Evolutionary conservation across 1,140 invertebrate genomes (phyloP).

Genomic region (Sinonovacula constricta): DNA sequence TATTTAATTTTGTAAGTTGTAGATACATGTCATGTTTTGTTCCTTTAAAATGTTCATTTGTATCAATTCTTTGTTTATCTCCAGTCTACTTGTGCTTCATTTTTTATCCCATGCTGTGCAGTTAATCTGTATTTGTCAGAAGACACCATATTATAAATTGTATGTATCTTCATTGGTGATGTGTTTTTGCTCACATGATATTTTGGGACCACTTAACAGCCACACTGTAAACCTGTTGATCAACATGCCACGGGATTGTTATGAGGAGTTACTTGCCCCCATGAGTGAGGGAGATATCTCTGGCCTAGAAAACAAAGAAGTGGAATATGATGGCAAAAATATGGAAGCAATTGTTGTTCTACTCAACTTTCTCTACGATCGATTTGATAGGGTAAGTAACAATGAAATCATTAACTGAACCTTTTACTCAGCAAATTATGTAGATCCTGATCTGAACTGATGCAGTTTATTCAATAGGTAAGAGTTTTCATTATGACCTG

Average conservation of each 20-base stretch:
- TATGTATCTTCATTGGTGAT: too few species aligned
- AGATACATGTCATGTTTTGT: too few species aligned
- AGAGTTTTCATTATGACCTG: too few species aligned
- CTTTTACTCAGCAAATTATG: too few species aligned
- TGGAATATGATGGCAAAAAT: slow-evolving; percentile 84
- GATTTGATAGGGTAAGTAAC: slow-evolving; percentile 80
- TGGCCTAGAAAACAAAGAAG: slow-evolving; percentile 77
- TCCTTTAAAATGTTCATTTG: too few species aligned
- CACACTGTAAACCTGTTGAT: slow-evolving; percentile 83
- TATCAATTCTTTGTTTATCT: too few species aligned
- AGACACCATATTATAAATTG: too few species aligned
- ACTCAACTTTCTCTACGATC: slow-evolving; percentile 83
- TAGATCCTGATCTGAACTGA: too few species aligned
- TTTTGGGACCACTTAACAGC: slow-evolving; percentile 78
- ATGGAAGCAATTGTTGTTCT: slow-evolving; percentile 86
- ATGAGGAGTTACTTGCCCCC: slow-evolving; percentile 81
- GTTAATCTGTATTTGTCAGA: not conserved
- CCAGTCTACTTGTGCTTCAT: slow-evolving; percentile 9
- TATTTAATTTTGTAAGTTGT: too few species aligned
- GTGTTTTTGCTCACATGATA: too few species aligned
- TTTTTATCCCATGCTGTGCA: slow-evolving; percentile 18
- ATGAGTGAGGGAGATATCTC: slow-evolving; percentile 73
- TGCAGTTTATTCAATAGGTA: too few species aligned
- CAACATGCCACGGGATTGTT: slow-evolving; percentile 81
- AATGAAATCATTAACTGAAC: too few species aligned